Percentiles rank a stretch among this genome's conserved stretches.
These are phyloP conservation scores for Glaucidium brasilianum DNA, from an alignment of 2,113 vertebrate species.

Conservation along the genomic window DNA sequence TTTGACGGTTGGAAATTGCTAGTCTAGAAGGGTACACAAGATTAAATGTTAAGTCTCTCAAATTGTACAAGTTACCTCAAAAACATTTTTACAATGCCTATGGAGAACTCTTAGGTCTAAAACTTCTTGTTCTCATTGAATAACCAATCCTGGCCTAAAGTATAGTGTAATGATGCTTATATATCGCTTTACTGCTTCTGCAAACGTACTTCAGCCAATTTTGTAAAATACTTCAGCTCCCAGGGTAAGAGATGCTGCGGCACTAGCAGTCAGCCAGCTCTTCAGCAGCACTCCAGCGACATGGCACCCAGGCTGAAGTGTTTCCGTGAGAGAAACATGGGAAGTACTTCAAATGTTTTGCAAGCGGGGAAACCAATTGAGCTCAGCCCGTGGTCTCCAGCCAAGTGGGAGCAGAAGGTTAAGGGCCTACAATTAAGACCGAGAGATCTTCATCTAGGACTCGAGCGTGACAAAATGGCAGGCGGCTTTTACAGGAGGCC, in stretches of 20 bases:
- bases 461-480: background rate
- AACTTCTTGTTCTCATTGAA: background rate
- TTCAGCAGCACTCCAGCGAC: background rate
- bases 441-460: background rate
- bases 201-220: background rate
- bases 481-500: background rate
- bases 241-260: background rate
- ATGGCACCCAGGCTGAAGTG: background rate
- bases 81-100: background rate
- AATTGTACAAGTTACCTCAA: background rate
- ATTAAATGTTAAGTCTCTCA: conserved; percentile 6
- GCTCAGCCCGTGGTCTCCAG: background rate
- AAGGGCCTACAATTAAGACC: background rate
- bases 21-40: background rate
- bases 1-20: background rate
- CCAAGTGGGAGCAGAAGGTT: background rate
- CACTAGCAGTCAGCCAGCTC: background rate
- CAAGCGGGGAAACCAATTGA: background rate
- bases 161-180: background rate
- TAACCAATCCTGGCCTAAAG: background rate
- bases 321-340: rapidly evolving
- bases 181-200: background rate
- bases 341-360: background rate
- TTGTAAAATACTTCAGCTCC: background rate
- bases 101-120: background rate